phyloP scores from a whole-genome alignment of 2,113 vertebrate species.

The Bufo gargarizans region DNA sequence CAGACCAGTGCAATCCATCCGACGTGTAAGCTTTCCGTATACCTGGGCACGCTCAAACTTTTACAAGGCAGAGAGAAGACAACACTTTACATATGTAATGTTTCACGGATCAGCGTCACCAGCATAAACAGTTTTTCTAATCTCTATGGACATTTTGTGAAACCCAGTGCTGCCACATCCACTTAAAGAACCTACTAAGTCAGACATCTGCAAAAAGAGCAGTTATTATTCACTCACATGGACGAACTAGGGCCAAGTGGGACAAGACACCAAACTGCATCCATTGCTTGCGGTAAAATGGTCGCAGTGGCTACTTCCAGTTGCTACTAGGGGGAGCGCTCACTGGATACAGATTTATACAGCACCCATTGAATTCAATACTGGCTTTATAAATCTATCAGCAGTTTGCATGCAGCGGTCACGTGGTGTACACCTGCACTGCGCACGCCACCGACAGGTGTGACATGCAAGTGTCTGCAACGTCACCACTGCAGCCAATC shows the following conservation, averaged over 20 bases:
- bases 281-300: not conserved
- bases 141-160: too few species aligned
- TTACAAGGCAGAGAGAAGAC: not conserved
- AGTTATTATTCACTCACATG: too few species aligned
- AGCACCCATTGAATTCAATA: too few species aligned
- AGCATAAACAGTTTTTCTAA: not conserved
- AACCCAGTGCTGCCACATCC: not conserved
- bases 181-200: not conserved
- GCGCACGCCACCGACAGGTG: too few species aligned
- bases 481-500: too few species aligned
- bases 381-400: too few species aligned
- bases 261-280: not conserved
- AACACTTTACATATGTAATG: not conserved
- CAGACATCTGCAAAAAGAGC: too few species aligned
- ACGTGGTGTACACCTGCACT: too few species aligned
- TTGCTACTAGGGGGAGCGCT: not conserved
- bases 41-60: not conserved
- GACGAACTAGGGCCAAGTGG: too few species aligned
- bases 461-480: too few species aligned
- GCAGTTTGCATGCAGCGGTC: too few species aligned
- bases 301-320: too few species aligned
- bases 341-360: not conserved
- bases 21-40: slow-evolving; percentile 1
- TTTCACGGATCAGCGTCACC: not conserved
- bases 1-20: slow-evolving; percentile 25